A percentile compares a stretch with the other conserved stretches of the same genome.
phyloP scores from a whole-genome alignment of 2,113 vertebrate species.

The Oceanites oceanicus region DNA sequence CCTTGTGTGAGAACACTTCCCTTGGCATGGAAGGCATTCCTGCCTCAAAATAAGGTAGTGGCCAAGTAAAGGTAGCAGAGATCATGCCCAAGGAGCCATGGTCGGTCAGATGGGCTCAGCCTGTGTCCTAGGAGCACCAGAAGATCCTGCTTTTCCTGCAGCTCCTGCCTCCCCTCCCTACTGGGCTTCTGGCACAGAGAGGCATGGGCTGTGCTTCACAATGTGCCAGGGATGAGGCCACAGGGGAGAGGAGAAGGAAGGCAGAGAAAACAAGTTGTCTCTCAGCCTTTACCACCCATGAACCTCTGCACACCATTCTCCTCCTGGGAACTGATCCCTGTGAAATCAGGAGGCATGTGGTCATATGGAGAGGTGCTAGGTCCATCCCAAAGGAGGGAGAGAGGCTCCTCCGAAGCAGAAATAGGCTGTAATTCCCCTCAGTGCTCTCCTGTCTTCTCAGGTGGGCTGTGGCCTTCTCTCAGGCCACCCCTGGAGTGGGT shows the following conservation, averaged over 20 bases:
- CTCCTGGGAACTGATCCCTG: not conserved
- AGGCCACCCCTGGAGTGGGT: not conserved
- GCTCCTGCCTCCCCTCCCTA: not conserved
- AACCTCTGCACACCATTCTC: not conserved
- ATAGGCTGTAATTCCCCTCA: not conserved
- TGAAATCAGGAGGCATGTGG: not conserved
- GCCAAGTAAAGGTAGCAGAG: not conserved
- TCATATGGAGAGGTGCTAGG: not conserved
- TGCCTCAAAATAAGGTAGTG: not conserved
- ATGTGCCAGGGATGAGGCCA: not conserved
- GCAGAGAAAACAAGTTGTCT: not conserved
- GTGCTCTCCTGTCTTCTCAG: not conserved
- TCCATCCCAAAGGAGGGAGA: not conserved
- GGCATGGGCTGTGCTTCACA: not conserved
- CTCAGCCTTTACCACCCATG: not conserved
- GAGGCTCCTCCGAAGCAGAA: not conserved
- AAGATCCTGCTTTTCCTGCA: not conserved
- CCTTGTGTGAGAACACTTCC: not conserved
- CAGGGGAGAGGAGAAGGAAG: not conserved
- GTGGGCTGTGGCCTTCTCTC: not conserved
- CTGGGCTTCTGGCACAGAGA: not conserved
- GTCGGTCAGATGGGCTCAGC: not conserved
- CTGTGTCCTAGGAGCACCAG: not conserved
- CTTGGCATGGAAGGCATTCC: not conserved
- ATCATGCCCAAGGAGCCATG: not conserved